Evolutionary conservation across 2,888 invertebrate genomes (phyloP).

Genomic region (Drosophila rubida): DNA sequence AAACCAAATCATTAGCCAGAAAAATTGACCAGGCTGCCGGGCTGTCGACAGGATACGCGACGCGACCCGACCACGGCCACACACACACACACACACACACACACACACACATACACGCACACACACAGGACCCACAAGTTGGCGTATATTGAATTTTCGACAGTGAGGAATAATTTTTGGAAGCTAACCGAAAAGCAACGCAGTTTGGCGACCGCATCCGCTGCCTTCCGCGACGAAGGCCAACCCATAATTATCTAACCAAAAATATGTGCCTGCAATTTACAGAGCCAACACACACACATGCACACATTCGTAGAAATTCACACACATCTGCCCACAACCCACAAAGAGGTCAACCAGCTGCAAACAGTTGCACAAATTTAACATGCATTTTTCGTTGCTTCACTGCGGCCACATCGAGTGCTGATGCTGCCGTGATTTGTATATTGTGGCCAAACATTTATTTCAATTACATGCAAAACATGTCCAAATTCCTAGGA

Average conservation of each 20-base stretch:
- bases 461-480: constrained; percentile 26
- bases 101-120: not conserved
- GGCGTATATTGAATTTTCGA: constrained; percentile 65
- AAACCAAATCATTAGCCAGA: constrained; percentile 77
- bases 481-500: not conserved
- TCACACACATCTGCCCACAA: not conserved
- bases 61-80: constrained; percentile 13
- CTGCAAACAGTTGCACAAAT: constrained; percentile 35
- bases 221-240: constrained; percentile 17
- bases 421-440: constrained; percentile 24
- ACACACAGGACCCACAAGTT: not conserved
- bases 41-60: constrained; percentile 34
- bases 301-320: not conserved
- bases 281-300: constrained; percentile 21
- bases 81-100: not conserved
- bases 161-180: constrained; percentile 51
- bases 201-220: constrained; percentile 72
- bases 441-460: constrained; percentile 36
- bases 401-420: not conserved
- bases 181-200: constrained; percentile 47
- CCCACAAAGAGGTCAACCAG: constrained; percentile 40
- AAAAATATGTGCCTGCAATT: constrained; percentile 60
- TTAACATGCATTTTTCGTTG: constrained; percentile 18
- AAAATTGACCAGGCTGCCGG: constrained; percentile 65
- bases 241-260: constrained; percentile 73